These are phyloP conservation scores for Philaethria dido DNA, from an alignment of 2,888 invertebrate species.

Conservation along the genomic window DNA sequence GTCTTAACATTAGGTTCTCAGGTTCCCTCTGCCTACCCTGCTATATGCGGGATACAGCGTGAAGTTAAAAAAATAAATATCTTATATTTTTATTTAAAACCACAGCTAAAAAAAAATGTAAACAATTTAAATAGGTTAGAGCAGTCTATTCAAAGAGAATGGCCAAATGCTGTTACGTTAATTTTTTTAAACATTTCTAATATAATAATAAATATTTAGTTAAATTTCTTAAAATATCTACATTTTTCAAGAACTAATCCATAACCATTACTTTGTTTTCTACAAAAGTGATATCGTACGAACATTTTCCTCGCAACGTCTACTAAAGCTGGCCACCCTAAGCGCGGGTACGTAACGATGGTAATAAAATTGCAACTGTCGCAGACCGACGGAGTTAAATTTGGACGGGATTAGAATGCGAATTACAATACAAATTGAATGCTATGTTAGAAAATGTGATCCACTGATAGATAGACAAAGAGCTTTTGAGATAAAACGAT, in stretches of 20 bases:
- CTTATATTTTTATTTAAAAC: too few species aligned
- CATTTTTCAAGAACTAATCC: not conserved
- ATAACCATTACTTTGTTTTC: conserved; percentile 4
- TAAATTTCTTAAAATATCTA: not conserved
- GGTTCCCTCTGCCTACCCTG: too few species aligned
- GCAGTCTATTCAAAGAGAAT: too few species aligned
- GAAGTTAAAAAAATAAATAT: too few species aligned
- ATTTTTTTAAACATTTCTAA: too few species aligned
- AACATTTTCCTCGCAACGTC: not conserved
- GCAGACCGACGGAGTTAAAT: conserved; percentile 24
- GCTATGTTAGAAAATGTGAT: conserved; percentile 5
- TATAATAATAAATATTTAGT: too few species aligned
- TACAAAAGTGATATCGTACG: not conserved
- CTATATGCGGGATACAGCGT: too few species aligned
- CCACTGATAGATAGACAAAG: not conserved
- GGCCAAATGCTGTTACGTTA: too few species aligned
- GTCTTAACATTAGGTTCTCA: too few species aligned
- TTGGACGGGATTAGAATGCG: conserved; percentile 24
- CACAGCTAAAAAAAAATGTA: too few species aligned
- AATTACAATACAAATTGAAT: conserved; percentile 26
- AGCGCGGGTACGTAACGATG: conserved; percentile 29
- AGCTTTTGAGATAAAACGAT: not conserved
- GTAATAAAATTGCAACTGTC: conserved; percentile 40
- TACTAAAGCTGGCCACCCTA: conserved; percentile 9
- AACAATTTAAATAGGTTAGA: too few species aligned